Evolutionary conservation across 2,888 invertebrate genomes (phyloP), one percentile per base, ranked within the genome.

Genomic region (Microchrysa polita): DNA sequence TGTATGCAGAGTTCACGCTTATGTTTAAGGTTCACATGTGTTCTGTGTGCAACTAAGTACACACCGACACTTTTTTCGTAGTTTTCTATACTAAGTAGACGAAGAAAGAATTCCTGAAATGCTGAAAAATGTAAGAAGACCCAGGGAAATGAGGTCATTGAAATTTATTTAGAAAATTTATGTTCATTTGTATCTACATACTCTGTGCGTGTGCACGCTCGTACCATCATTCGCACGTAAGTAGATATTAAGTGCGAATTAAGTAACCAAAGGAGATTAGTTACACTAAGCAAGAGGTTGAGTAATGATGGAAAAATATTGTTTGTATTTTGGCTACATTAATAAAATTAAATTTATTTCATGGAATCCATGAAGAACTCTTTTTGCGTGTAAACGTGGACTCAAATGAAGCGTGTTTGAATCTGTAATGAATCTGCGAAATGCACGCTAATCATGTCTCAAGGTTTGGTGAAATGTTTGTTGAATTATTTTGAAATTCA

Each of bases 101-200:
- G 16, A 20, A 22, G 18, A 18, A 48, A 23, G 22, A 65, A 65
- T 65, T 65, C 65, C 48, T 65, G 10, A 44, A 65, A 65, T 55
- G 5, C 55, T 20, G 55, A 55, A 55, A 53, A 55, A 55, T 16
- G 18, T n/a, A n/a, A n/a, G 18, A 55, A 55, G 22, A 16, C 0
- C n/a, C 14, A 5, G 18, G n/a, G 16, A 42, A 63, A 65, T 42
- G 65, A 65, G 65, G 65, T 65, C 65, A 65, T 14, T 65, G 65
- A 65, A 65, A 34, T 60, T 60, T 27, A 27, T 34, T 60, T 20
- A 18, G 18, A 55, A 16, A 55, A 55, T 55, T 5, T 16, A 20
- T 55, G 55, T n/a, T 9, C 5, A 16, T 34, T 18, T 22, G 27
- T 34, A 34, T 34, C 27, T 34, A 34, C n/a, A n/a, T 27, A 2